These are phyloP conservation scores for Bicyclus anynana DNA, from an alignment of 1,140 invertebrate species.

Conservation along the genomic window DNA sequence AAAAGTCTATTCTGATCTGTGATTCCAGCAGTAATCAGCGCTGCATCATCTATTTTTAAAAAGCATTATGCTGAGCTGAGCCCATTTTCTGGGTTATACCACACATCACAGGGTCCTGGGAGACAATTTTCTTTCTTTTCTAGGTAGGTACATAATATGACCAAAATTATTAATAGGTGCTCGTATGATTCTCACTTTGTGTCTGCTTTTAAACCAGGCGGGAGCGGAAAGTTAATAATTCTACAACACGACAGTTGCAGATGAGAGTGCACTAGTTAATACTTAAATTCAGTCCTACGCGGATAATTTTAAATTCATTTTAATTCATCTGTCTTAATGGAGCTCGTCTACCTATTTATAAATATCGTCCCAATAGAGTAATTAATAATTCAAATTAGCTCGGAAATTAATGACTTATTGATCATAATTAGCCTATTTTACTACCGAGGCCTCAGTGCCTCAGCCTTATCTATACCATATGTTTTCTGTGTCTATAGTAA, in stretches of 20 bases:
- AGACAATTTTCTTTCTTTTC: too few relatives aligned
- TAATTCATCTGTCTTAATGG: neutral
- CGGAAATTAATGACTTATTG: too few relatives aligned
- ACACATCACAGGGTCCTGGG: too few relatives aligned
- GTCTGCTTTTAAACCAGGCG: neutral
- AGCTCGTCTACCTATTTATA: neutral
- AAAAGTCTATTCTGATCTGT: too few relatives aligned
- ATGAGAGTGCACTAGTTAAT: constrained; percentile 2
- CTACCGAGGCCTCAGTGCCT: too few relatives aligned
- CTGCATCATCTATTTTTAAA: too few relatives aligned
- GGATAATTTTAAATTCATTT: constrained; percentile 4
- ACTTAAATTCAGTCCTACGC: neutral
- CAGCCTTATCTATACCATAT: too few relatives aligned
- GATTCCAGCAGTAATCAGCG: too few relatives aligned
- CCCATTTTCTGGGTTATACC: too few relatives aligned
- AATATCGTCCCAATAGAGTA: neutral
- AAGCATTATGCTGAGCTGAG: too few relatives aligned
- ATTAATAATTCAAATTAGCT: neutral
- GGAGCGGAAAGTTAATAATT: neutral
- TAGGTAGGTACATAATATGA: neutral
- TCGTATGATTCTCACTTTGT: neutral
- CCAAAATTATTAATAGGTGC: neutral
- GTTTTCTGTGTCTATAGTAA: too few relatives aligned
- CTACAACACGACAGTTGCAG: neutral
- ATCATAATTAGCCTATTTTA: too few relatives aligned